Base-by-base conservation (phyloP, 2,797 vertebrate genomes). In the Gobionotothen gibberifrons region DNA sequence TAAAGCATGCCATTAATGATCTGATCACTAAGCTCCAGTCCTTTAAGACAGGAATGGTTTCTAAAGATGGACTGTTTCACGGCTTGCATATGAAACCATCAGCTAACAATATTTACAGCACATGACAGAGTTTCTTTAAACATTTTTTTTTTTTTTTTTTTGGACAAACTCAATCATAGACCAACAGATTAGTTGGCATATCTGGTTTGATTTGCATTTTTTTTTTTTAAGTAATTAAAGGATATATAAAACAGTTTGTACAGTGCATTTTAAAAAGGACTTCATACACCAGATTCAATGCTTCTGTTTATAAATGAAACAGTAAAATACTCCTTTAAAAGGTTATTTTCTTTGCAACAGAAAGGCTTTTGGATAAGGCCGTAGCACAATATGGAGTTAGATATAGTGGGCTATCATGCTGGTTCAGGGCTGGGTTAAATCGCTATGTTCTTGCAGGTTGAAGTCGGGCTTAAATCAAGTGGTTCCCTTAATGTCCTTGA, bases 401-500 rank as follows among this genome's bases (percentile, higher is more conserved):
- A 79, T 72, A 76, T 52, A 70, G 65, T 65, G 0, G 5, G 60
- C 71, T 64, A 70, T 43, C 59, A 69, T 74, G 63, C 76, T 72
- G 66, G 62, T 75, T 84, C 7, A 6, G 58, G 47, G 71, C 81
- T 83, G 80, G 46, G 13, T 79, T 80, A 80, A 82, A 76, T 63
- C 49, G 36, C 72, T 76, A 65, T 46, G 71, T 87, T 87, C 80
- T 76, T 72, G 60, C 61, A 76, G 69, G 79, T 75, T 64, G 68
- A 84, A 87, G 74, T 72, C 72, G 68, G 71, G 77, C 74, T 85
- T 70, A 69, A 85, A 82, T 87, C 68, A 78, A 86, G 76, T 53
- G 78, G 76, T 81, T 85, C 79, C 63, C 32, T 48, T 70, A 85
- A 78, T 78, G 89, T 89, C 84, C 79, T 72, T 87, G 79, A 90